Base-by-base conservation (phyloP, 2,888 invertebrate genomes). In the Mycalesis mineus region DNA sequence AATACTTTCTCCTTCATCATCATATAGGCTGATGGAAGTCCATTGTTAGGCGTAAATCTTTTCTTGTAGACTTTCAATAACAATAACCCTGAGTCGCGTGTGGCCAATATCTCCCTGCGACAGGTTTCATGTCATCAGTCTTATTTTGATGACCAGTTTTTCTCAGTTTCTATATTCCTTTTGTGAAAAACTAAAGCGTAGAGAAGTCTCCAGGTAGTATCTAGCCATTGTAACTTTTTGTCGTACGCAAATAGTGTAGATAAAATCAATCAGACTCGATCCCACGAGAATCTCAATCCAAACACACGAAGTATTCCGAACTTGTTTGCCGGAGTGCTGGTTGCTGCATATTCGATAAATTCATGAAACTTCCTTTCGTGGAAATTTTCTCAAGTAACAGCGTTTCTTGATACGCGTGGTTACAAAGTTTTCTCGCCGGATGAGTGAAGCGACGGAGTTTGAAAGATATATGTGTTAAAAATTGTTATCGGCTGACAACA, bases 391-490 rank as follows among this genome's bases (percentile, higher is more conserved):
- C 70, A 71, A 78, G 72, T 73, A 75, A 68, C 69, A 65, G 65
- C 74, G 72, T 78, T 80, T 79, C 80, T 82, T 72, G 71, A 74
- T 77, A 75, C 76, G 78, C 77, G 83, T 74, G 84, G 84, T 83
- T 83, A 83, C 83, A 82, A 86, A 87, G 80, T 87, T 87, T 84
- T 78, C 81, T 79, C 73, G 80, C 79, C 73, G 73, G 68, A 71
- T 76, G 74, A 74, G 70, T 73, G 61, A 69, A 72, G 53, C 48
- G 45, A 39, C n/a, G 48, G 62, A 69, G 65, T 69, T 70, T 65
- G 60, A 60, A 61, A 62, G 40, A 29, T 47, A 29, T 13, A 65
- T 64, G 67, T 68, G 67, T 69, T 65, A 61, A 61, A 68, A 65
- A 54, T 55, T 60, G 41, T 61, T 44, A 45, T 49, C 33, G 40